Evolutionary conservation across 2,888 invertebrate species (phyloP).

Genomic region (Lasioglossum calceatum): DNA sequence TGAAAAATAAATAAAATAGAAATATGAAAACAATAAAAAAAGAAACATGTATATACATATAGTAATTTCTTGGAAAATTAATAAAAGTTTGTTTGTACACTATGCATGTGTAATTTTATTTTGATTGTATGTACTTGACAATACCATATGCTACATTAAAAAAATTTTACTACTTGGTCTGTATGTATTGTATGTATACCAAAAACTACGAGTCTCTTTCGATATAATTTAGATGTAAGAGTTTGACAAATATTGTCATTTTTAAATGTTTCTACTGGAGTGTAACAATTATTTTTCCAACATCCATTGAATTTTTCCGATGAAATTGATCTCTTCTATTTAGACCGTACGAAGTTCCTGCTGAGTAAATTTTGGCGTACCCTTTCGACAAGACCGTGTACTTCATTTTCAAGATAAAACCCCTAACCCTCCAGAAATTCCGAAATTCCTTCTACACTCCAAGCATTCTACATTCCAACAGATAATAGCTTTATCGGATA

Average conservation of each 20-base stretch:
- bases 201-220: background rate
- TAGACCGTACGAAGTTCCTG: background rate
- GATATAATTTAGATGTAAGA: background rate
- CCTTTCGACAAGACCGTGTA: background rate
- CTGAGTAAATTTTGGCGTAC: background rate
- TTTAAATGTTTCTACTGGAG: background rate
- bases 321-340: background rate
- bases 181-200: background rate
- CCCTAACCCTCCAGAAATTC: background rate
- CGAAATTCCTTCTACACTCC: background rate
- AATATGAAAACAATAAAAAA: too few species aligned
- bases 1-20: too few species aligned
- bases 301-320: background rate
- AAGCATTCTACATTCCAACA: background rate
- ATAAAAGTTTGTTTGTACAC: background rate
- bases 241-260: background rate
- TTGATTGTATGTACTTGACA: too few species aligned
- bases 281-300: background rate
- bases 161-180: too few species aligned
- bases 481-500: conserved; percentile 15
- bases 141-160: too few species aligned
- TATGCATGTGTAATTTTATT: background rate
- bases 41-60: background rate
- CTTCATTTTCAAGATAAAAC: conserved; percentile 9
- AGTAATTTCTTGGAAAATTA: background rate